Conservation (phyloP, 2,797 vertebrate genomes). For the Pantherophis alleghaniensis region DNA sequence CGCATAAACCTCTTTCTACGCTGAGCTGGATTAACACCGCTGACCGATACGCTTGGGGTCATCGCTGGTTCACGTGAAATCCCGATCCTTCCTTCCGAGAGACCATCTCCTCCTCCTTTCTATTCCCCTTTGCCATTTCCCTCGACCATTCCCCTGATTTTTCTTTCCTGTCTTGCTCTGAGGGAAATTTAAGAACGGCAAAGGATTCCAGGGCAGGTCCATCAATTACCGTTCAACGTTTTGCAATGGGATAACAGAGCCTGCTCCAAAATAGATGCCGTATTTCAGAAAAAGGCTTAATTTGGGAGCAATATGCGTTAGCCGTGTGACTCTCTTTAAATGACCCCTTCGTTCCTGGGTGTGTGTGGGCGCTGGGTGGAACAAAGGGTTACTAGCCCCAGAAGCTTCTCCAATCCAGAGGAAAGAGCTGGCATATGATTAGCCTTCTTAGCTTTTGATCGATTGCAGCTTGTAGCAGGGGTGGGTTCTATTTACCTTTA, state of each 20-base stretch:
- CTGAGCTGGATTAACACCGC: neutral
- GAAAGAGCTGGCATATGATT: neutral
- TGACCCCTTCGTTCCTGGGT: neutral
- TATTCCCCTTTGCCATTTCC: neutral
- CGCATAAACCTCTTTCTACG: neutral
- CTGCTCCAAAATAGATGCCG: neutral
- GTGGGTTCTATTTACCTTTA: too few relatives aligned
- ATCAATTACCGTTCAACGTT: neutral
- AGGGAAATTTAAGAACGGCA: neutral
- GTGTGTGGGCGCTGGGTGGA: neutral
- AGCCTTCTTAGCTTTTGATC: neutral
- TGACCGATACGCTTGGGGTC: neutral
- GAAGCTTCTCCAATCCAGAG: slow-evolving; percentile 15
- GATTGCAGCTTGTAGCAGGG: neutral
- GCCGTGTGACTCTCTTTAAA: neutral
- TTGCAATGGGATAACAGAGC: neutral
- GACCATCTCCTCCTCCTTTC: neutral
- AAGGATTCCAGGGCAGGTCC: neutral
- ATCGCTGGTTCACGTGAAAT: neutral
- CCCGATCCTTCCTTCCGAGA: neutral
- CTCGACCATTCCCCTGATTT: neutral
- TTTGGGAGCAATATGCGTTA: neutral
- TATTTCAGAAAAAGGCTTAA: neutral
- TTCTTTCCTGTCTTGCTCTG: neutral
- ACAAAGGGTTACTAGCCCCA: neutral